Evolutionary conservation across 2,888 invertebrate genomes (phyloP), one percentile per base, ranked within the genome.

Genomic region (Cephus sareptanus): DNA sequence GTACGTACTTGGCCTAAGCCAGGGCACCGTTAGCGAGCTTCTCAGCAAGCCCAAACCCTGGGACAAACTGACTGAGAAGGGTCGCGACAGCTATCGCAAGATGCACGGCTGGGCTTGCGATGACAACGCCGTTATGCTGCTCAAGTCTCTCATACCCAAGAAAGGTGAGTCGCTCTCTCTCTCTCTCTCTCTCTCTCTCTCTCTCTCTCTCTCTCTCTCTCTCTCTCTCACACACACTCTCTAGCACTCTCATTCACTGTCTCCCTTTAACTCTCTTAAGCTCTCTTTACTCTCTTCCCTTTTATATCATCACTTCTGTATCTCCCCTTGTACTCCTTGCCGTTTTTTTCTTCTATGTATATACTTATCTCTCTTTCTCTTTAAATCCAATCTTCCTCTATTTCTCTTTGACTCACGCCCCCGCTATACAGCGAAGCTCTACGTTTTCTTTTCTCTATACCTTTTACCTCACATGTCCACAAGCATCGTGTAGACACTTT

Each of bases 31-130:
- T 75, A 98, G 98, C 84, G 99, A 99, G 93, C 93, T 99, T 88
- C 94, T 99, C 82, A 99, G 99, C 85, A 99, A 99, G 92, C 99
- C 99, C 77, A 99, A 99, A 92, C 98, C 98, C 23, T 99, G 99
- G 99, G 98, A 99, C 93, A 99, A 99, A 93, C 94, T 99, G 90
- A 99, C 99, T 79, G 99, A 99, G 93, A 99, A 99, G 92, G 99
- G 99, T 68, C 94, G 99, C 78, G 99, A 99, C 93, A 99, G 99
- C 87, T 99, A 99, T 93, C 94, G 99, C 89, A 99, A 99, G 93
- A 99, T 99, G 98, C 98, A 99, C 93, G 98, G 98, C 88, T 99
- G 99, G 99, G 98, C 99, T 85, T 97, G 97, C 92, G 99, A 99
- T 93, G 98, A 99, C 91, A 96, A 97, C 89, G 98, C 99, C 89